Evolutionary conservation across 2,113 vertebrate genomes (phyloP).

Genomic region (Mesoclemmys tuberculata): DNA sequence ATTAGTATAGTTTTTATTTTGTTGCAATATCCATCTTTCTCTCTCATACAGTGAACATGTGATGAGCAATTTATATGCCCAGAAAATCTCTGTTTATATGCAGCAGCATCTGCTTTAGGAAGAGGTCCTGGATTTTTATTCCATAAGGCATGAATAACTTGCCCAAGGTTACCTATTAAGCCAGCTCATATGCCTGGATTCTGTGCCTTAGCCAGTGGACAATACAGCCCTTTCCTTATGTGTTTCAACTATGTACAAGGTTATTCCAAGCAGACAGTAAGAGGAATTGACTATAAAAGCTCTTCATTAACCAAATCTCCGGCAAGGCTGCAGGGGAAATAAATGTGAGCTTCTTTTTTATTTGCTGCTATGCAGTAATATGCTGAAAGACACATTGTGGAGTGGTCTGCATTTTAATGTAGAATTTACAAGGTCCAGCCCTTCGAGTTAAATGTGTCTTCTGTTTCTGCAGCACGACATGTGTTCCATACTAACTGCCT

Average conservation of each 20-base stretch:
- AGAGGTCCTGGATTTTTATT: background rate
- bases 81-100: background rate
- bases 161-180: background rate
- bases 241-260: background rate
- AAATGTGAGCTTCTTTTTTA: background rate
- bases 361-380: background rate
- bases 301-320: background rate
- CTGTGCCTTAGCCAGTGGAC: background rate
- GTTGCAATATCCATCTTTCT: background rate
- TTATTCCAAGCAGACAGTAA: background rate
- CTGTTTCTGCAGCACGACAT: background rate
- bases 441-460: background rate
- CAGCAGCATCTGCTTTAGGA: background rate
- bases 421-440: background rate
- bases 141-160: background rate
- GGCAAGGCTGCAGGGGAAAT: background rate
- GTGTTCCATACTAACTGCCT: background rate
- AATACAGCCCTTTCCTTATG: background rate
- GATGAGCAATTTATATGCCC: background rate
- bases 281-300: background rate
- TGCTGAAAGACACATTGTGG: background rate
- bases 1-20: background rate
- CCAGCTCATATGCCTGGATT: background rate
- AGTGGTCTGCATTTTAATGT: conserved; percentile 5
- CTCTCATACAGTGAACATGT: background rate